Conservation (phyloP, 2,797 vertebrate species). For the Brachyrhaphis roseni region DNA sequence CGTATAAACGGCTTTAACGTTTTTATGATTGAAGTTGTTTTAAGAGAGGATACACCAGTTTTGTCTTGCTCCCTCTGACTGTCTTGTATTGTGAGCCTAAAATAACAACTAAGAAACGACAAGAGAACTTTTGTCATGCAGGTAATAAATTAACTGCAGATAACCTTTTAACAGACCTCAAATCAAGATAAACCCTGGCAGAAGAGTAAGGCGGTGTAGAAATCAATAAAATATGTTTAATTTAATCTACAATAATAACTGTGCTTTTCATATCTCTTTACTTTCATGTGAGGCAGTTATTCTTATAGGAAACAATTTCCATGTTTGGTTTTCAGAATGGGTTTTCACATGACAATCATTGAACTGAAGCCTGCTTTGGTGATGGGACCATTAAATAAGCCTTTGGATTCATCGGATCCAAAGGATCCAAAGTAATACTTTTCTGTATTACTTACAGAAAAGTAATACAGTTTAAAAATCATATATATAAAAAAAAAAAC, state of each 20-base stretch:
- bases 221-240: background rate
- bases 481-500: background rate
- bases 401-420: background rate
- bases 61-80: background rate
- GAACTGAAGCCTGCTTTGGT: background rate
- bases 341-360: background rate
- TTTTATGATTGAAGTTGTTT: background rate
- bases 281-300: background rate
- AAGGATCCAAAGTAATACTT: too few species aligned
- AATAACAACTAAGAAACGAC: background rate
- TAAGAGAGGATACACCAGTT: background rate
- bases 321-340: background rate
- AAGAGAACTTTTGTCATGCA: background rate
- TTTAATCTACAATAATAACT: background rate
- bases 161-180: background rate
- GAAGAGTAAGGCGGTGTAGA: background rate
- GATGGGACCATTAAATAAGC: background rate
- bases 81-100: background rate
- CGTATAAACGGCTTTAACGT: background rate
- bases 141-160: background rate
- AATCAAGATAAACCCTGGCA: background rate
- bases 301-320: background rate
- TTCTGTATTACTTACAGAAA: background rate
- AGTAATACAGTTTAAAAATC: background rate
- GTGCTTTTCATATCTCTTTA: background rate